Evolutionary conservation across 2,888 invertebrate genomes (phyloP), one percentile per base, ranked within the genome.

Genomic region (Oeneis ivallda): DNA sequence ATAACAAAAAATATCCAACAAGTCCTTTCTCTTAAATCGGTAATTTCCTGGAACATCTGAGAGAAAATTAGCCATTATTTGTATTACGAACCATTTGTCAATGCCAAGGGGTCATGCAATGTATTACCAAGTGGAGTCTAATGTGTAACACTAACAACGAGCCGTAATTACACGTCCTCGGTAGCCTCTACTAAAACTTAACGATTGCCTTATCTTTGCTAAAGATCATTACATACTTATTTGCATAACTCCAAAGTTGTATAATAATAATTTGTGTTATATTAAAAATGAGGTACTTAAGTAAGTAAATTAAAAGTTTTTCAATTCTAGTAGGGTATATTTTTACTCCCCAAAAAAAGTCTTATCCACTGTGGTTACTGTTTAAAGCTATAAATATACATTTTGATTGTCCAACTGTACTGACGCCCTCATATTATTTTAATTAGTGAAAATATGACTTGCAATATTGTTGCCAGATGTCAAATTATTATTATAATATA

Each of bases 81-180:
- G 2, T 26, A 26, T 15, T 9, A 37, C 34, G 34, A 2, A 15
- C 34, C 15, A 53, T 53, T 34, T 37, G 34, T 53, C 9, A 53
- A 37, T 53, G 34, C 34, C 50, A 52, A n/a, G n/a, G 32, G n/a
- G 32, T 32, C 32, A 10, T 53, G 53, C 10, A 53, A 53, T 32
- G 32, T n/a, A 10, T 32, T 34, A 50, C 26, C 15, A 8, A 32
- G 34, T 15, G 10, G 15, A 53, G 10, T 37, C 34, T 37, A 53
- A 53, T 53, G 34, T 53, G 34, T 53, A 34, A 34, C 53, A 53
- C 15, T 53, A 34, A 34, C 53, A 53, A 53, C 53, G 26, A 9
- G 1, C 15, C 53, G 34, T 53, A 53, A 53, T 53, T 53, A 53
- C 53, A 53, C 13, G 34, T 37, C 34, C 34, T 10, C 9, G 37